phyloP scores from a whole-genome alignment of 2,888 invertebrate species.

The Ryuthela nishihirai region DNA sequence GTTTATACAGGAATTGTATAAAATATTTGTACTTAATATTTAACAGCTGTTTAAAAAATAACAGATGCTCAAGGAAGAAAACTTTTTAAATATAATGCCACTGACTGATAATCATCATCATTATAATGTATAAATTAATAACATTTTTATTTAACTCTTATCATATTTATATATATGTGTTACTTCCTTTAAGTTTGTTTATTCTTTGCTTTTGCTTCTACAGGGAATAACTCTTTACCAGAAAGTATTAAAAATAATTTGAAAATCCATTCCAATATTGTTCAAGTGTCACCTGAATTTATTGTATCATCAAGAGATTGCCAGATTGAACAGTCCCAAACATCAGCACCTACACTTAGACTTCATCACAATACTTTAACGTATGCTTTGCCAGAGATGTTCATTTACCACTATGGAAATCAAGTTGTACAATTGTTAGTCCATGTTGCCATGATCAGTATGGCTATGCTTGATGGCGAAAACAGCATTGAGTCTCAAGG shows the following conservation, averaged over 20 bases:
- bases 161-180: too few species aligned
- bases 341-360: slow-evolving; percentile 1
- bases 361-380: slow-evolving; percentile 14
- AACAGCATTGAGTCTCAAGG: slow-evolving; percentile 6
- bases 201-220: too few species aligned
- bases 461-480: slow-evolving; percentile 3
- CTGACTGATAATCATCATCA: too few species aligned
- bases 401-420: slow-evolving; percentile 37
- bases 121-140: too few species aligned
- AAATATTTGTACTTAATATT: too few species aligned
- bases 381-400: slow-evolving; percentile 20
- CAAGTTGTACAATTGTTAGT: slow-evolving; percentile 38
- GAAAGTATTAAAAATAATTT: slow-evolving; percentile 9
- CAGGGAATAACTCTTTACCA: slow-evolving; percentile 1
- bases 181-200: too few species aligned
- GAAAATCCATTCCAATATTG: slow-evolving; percentile 26
- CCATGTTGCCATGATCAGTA: slow-evolving; percentile 29
- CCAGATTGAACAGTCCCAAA: not conserved
- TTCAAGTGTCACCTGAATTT: slow-evolving; percentile 11
- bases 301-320: slow-evolving; percentile 7
- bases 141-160: too few species aligned
- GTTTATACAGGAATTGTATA: too few species aligned
- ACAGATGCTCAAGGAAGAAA: too few species aligned
- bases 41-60: too few species aligned
- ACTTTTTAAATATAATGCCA: too few species aligned